Evolutionary conservation across 2,113 vertebrate species (phyloP).

Genomic region (Sprattus sprattus): DNA sequence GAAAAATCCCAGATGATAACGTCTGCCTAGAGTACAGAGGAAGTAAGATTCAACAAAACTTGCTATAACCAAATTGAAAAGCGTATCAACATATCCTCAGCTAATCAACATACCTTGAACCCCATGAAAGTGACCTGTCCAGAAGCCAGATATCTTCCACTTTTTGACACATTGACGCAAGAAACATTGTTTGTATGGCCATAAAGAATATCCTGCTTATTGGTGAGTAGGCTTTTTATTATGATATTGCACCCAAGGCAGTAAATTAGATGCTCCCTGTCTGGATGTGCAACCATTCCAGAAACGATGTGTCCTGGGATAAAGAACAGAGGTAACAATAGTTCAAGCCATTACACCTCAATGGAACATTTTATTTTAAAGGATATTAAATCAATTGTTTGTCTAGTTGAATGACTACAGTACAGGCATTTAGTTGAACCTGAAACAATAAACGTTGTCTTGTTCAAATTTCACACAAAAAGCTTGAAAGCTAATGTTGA

Average conservation of each 20-base stretch:
- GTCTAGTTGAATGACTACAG: too few species aligned
- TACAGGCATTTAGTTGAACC: too few species aligned
- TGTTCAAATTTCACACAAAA: too few species aligned
- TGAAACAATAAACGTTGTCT: too few species aligned
- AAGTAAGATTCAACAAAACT: background rate
- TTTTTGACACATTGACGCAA: constrained; percentile 2
- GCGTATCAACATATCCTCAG: background rate
- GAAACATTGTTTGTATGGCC: constrained; percentile 11
- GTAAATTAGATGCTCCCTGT: constrained; percentile 2
- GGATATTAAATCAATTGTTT: background rate
- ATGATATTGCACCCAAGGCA: constrained; percentile 14
- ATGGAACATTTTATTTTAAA: background rate
- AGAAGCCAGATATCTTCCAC: background rate
- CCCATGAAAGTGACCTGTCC: constrained; percentile 15
- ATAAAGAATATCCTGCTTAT: background rate
- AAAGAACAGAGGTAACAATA: background rate
- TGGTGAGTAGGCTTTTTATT: background rate
- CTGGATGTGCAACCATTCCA: constrained; percentile 15
- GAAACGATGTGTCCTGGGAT: background rate
- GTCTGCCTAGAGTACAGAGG: constrained; percentile 70
- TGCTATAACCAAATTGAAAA: background rate
- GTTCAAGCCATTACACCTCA: background rate
- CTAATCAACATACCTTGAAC: background rate
- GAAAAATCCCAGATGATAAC: constrained; percentile 86
- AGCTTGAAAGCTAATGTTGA: too few species aligned